Base-by-base conservation (phyloP, 2,797 vertebrate species). In the Acrossocheilus fasciatus region DNA sequence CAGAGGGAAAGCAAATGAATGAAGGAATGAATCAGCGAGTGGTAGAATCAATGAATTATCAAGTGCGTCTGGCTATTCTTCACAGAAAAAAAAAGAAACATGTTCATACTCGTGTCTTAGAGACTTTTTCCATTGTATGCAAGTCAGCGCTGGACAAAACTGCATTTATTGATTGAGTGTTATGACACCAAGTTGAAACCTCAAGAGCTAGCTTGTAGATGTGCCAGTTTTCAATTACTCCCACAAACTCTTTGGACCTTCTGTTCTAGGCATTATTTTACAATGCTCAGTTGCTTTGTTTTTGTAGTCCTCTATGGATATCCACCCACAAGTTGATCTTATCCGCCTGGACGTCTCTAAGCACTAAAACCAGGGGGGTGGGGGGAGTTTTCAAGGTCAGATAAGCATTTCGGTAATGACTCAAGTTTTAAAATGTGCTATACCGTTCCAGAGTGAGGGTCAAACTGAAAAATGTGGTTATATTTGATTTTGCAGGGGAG, bases 341-440 rank as follows among this genome's bases (percentile, higher is more conserved):
- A 84, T 88, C 66, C 0, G 11, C 64, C 41, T 74, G 73, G 57
- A 47, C 23, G 39, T 52, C 45, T 83, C 74, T 73, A 41, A 34
- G 68, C 80, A 62, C 45, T 84, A 78, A 86, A 81, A 78, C 69
- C 54, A 87, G 47, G 6, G 73, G 73, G 12, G n/a, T 50, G 12
- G 62, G 59, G 66, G 52, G 62, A 76, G 43, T 26, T 59, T 69
- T 84, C 70, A 76, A 83, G 88, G 81, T 81, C 75, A 88, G 76
- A 78, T 80, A 83, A 80, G 80, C 66, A 15, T 82, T 86, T 74
- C 26, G 17, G 36, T 83, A 89, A 85, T 87, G 54, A 75, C 76
- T 85, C 47, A 62, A 59, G 18, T 26, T 84, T 72, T 52, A 73
- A 79, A 78, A 74, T 81, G 23, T 15, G 54, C 68, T 50, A 26